These are phyloP conservation scores for Pollenia griseotomentosa DNA, from an alignment of 2,888 invertebrate species.

Conservation along the genomic window DNA sequence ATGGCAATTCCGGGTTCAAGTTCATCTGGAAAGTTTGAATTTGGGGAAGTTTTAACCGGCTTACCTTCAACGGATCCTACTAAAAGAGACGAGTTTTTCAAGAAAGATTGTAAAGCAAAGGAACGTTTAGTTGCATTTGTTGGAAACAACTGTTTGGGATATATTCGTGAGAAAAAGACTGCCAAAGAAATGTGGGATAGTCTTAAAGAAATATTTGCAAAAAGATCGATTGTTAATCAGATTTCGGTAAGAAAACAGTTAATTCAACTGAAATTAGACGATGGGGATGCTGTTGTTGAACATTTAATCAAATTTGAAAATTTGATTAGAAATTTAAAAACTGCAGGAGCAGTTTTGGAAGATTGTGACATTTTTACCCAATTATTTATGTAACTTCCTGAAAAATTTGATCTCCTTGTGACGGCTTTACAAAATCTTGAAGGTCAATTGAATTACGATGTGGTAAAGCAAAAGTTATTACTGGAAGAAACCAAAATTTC, in stretches of 20 bases:
- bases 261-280: constrained; percentile 46
- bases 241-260: constrained; percentile 56
- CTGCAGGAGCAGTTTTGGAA: constrained; percentile 42
- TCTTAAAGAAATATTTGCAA: constrained; percentile 53
- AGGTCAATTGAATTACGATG: constrained; percentile 4
- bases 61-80: constrained; percentile 40
- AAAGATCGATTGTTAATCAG: constrained; percentile 56
- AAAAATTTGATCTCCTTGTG: constrained; percentile 40
- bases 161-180: constrained; percentile 40
- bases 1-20: constrained; percentile 48
- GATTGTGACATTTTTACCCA: constrained; percentile 52
- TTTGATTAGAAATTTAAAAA: constrained; percentile 44
- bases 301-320: constrained; percentile 46
- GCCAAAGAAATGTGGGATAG: constrained; percentile 54
- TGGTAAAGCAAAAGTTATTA: constrained; percentile 15
- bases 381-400: constrained; percentile 45
- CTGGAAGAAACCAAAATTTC: constrained; percentile 33
- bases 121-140: constrained; percentile 26
- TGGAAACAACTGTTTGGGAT: constrained; percentile 38
- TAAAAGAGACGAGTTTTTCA: constrained; percentile 4
- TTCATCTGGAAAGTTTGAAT: constrained; percentile 51
- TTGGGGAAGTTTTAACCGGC: constrained; percentile 64
- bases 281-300: constrained; percentile 7
- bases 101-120: constrained; percentile 4
- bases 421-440: constrained; percentile 37